Percentiles rank a stretch among this genome's conserved stretches.
Evolutionary conservation across 2,888 invertebrate species (phyloP).

Genomic region (Drosophila falleni): DNA sequence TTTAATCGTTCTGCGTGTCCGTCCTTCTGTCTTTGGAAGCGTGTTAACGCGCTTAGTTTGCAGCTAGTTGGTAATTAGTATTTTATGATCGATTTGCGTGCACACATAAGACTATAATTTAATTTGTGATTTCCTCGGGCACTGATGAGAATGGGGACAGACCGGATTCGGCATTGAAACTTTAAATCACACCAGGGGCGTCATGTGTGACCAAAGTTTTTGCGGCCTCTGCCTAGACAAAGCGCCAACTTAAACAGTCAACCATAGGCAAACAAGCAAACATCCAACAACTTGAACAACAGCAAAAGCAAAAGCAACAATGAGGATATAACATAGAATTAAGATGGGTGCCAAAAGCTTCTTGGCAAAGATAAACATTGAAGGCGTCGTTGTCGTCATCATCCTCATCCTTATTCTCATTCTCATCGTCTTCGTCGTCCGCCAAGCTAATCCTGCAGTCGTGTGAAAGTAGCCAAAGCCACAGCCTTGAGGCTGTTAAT

Average conservation of each 20-base stretch:
- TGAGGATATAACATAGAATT: not conserved
- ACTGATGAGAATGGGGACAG: not conserved
- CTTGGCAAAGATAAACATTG: conserved; percentile 69
- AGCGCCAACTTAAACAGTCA: conserved; percentile 74
- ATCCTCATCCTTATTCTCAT: not conserved
- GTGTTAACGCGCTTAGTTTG: conserved; percentile 64
- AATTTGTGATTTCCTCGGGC: conserved; percentile 64
- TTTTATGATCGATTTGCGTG: conserved; percentile 80
- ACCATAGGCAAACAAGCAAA: conserved; percentile 64
- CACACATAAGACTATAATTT: conserved; percentile 71
- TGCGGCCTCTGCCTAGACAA: conserved; percentile 63
- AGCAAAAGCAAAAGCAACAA: conserved; percentile 16
- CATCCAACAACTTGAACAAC: conserved; percentile 46
- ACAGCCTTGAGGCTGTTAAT: conserved; percentile 75
- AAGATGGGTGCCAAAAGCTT: conserved; percentile 32
- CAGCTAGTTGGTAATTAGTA: conserved; percentile 69
- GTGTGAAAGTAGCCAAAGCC: conserved; percentile 74
- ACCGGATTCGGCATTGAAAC: conserved; percentile 46
- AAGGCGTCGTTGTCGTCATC: conserved; percentile 28
- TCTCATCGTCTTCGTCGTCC: conserved; percentile 11
- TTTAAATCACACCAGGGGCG: conserved; percentile 59
- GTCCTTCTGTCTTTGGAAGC: conserved; percentile 27
- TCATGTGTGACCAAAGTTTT: conserved; percentile 68
- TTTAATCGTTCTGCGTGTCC: conserved; percentile 67
- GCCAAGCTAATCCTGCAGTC: conserved; percentile 53